Evolutionary conservation across 2,888 invertebrate genomes (phyloP).

Genomic region (Merodon equestris): DNA sequence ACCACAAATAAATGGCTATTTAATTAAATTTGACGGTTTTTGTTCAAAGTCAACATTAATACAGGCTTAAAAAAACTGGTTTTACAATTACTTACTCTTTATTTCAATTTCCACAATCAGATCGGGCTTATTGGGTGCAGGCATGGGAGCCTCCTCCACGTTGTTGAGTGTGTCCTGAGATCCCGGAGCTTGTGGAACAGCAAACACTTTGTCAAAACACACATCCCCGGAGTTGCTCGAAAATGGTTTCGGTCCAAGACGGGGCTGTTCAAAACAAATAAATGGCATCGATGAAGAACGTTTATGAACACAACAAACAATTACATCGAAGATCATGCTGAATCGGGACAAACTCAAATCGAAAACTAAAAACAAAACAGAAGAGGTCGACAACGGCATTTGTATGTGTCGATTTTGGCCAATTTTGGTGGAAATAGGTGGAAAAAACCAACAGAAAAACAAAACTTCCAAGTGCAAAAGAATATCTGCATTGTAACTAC

Average conservation of each 20-base stretch:
- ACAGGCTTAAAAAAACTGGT: too few species aligned
- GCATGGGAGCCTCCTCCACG: constrained; percentile 43
- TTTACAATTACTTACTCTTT: constrained; percentile 79
- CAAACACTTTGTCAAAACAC: constrained; percentile 90
- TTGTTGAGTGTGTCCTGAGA: constrained; percentile 72
- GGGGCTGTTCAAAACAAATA: constrained; percentile 82
- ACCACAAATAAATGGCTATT: too few species aligned
- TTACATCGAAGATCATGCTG: too few species aligned
- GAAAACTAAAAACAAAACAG: neutral
- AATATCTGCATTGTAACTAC: neutral
- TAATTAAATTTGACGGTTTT: too few species aligned
- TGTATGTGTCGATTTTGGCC: neutral
- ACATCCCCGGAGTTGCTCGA: constrained; percentile 89
- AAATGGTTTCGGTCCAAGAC: constrained; percentile 92
- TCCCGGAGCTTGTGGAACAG: constrained; percentile 87
- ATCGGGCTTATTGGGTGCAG: constrained; percentile 73
- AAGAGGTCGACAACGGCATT: neutral
- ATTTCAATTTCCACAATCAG: constrained; percentile 79
- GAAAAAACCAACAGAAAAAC: neutral
- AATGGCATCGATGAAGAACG: too few species aligned
- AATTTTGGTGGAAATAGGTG: too few species aligned
- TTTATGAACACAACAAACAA: too few species aligned
- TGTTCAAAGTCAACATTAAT: too few species aligned
- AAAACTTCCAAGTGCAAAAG: neutral
- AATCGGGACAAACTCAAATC: neutral